A percentile compares a stretch with the other conserved stretches of the same genome.
These are phyloP conservation scores for Bactericera cockerelli DNA, from an alignment of 1,140 invertebrate species.

Conservation along the genomic window DNA sequence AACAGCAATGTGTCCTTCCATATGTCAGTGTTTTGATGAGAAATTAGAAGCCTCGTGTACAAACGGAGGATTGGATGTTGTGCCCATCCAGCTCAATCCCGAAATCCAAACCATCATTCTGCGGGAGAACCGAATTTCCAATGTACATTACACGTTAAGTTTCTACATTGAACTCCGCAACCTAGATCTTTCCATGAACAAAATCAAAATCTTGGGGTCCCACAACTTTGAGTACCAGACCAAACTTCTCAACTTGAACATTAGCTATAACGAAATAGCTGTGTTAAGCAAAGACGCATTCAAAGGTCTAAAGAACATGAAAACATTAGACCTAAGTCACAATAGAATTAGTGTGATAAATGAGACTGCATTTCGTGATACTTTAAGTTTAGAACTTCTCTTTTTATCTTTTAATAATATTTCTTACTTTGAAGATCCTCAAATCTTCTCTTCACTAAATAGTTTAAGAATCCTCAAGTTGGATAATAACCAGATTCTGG, in stretches of 20 bases:
- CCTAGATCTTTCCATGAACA: conserved; percentile 66
- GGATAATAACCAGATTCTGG: conserved; percentile 57
- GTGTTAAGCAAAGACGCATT: conserved; percentile 55
- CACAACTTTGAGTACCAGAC: conserved; percentile 62
- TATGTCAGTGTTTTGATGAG: conserved; percentile 67
- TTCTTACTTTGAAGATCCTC: conserved; percentile 47
- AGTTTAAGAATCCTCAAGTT: conserved; percentile 50
- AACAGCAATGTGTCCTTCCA: conserved; percentile 50
- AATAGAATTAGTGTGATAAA: conserved; percentile 61
- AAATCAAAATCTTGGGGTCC: conserved; percentile 54
- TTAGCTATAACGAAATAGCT: conserved; percentile 55
- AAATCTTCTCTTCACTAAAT: conserved; percentile 49
- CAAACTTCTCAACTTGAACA: conserved; percentile 50
- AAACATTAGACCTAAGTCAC: conserved; percentile 50
- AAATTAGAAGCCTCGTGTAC: conserved; percentile 53
- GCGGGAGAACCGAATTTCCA: conserved; percentile 52
- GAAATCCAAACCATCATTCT: conserved; percentile 59
- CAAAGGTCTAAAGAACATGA: conserved; percentile 49
- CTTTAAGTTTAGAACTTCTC: conserved; percentile 49
- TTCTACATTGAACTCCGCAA: conserved; percentile 63
- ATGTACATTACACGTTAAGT: conserved; percentile 50
- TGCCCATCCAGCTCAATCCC: conserved; percentile 77
- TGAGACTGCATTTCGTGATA: conserved; percentile 48
- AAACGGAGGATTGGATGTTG: conserved; percentile 56
- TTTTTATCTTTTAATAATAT: conserved; percentile 60